A percentile compares a stretch with the other conserved stretches of the same genome.
These are phyloP conservation scores for Polydrusus pterygomalis DNA, from an alignment of 2,888 invertebrate genomes.

Conservation along the genomic window DNA sequence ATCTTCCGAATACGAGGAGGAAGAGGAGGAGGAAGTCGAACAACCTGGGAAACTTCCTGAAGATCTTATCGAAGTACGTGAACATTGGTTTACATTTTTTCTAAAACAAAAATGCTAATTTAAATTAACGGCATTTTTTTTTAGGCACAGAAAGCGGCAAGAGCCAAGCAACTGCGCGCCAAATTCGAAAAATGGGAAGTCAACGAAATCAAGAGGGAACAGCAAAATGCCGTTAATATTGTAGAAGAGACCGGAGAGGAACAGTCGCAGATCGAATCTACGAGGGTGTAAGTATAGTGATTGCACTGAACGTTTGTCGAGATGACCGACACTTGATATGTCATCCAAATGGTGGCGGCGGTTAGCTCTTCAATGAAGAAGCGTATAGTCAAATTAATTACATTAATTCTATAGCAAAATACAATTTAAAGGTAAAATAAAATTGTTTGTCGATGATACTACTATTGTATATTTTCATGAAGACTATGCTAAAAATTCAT, in stretches of 20 bases:
- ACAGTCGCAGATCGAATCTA: slow-evolving; percentile 88
- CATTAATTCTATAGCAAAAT: too few relatives aligned
- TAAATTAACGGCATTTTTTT: too few relatives aligned
- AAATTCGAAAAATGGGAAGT: slow-evolving; percentile 93
- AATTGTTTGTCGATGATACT: too few relatives aligned
- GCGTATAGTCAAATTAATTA: too few relatives aligned
- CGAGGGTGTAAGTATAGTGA: slow-evolving; percentile 82
- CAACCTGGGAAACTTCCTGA: slow-evolving; percentile 63
- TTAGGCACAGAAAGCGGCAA: slow-evolving; percentile 84
- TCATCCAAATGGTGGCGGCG: too few relatives aligned
- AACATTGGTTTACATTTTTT: background rate
- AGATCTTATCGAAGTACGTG: slow-evolving; percentile 66
- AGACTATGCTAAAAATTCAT: too few relatives aligned
- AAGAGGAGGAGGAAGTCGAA: slow-evolving; percentile 73
- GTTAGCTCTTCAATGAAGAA: too few relatives aligned
- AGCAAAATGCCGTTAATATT: slow-evolving; percentile 66
- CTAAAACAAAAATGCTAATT: too few relatives aligned
- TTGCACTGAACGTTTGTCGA: too few relatives aligned
- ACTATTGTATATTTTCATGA: too few relatives aligned
- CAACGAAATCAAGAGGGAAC: slow-evolving; percentile 77
- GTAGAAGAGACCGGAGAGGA: slow-evolving; percentile 73
- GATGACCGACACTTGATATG: background rate
- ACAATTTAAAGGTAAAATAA: too few relatives aligned
- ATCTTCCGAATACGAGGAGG: slow-evolving; percentile 71
- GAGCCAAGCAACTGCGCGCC: slow-evolving; percentile 88